Evolutionary conservation across 2,113 vertebrate genomes (phyloP), one percentile per base, ranked within the genome.

Genomic region (Anhinga rufa): DNA sequence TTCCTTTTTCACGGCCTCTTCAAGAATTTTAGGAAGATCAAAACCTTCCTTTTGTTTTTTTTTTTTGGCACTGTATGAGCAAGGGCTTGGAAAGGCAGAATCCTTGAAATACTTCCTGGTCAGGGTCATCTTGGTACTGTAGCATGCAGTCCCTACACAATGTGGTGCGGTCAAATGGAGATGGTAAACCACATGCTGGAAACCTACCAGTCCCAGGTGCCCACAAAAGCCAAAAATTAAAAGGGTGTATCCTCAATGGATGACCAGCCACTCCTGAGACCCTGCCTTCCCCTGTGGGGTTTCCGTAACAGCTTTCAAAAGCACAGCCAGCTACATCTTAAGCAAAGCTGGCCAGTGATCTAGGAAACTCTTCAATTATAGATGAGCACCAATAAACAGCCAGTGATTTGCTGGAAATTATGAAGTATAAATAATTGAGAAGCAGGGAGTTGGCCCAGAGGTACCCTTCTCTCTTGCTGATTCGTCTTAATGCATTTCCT

Each of bases 161-260:
- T 25, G 34, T 66, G 92, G 65, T 92, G 79, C 24, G 36, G 96
- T 97, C 97, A 97, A 93, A 98, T 32, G 90, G 93, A 44, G 82
- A 95, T 97, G 97, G 97, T 97, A 98, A 98, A 98, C 98, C 98
- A 77, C 98, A 98, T 3, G 57, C 83, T 98, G 98, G 97, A 98
- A 97, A 96, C 90, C 61, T 81, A 93, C 97, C 97, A 97, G 96
- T 98, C 97, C 96, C 93, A 91, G 95, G 96, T 97, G 98, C 97
- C 98, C 98, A 94, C 98, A 98, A 98, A 98, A 98, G 95, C 98
- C 98, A 97, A 98, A 98, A 98, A 98, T 98, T 98, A 98, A 98
- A 98, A 97, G 98, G 88, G 96, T 95, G 94, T 97, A 98, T 98
- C 97, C 98, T 98, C 97, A 24, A 72, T 65, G 97, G 98, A 98